Conservation (phyloP, 2,113 vertebrate species). For the Elgaria multicarinata region DNA sequence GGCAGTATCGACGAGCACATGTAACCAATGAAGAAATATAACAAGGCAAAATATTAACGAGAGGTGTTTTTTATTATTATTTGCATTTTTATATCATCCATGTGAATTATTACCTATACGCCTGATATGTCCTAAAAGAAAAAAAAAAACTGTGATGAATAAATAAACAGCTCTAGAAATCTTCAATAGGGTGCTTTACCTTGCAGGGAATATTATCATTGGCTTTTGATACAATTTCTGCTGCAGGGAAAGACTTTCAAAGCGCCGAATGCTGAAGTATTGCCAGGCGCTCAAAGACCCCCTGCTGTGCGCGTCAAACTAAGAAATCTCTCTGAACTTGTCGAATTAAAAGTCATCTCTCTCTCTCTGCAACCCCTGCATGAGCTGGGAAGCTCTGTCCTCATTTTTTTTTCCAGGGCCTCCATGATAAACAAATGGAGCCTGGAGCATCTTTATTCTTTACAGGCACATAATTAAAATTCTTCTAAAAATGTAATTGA, state of each 20-base stretch:
- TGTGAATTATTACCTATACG: constrained; percentile 82
- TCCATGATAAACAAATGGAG: constrained; percentile 87
- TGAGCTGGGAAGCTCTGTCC: constrained; percentile 88
- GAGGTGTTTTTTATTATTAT: constrained; percentile 56
- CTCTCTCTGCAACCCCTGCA: constrained; percentile 86
- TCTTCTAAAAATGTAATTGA: constrained; percentile 82
- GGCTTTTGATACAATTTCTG: constrained; percentile 94
- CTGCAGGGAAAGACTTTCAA: constrained; percentile 95
- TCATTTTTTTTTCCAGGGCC: constrained; percentile 79
- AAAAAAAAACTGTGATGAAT: constrained; percentile 88
- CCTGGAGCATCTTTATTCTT: constrained; percentile 84
- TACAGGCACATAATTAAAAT: constrained; percentile 85
- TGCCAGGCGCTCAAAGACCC: constrained; percentile 91
- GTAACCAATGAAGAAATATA: constrained; percentile 62
- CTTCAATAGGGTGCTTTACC: constrained; percentile 89
- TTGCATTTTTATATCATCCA: constrained; percentile 77
- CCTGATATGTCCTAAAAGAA: constrained; percentile 81
- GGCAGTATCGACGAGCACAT: constrained; percentile 71
- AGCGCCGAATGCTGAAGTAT: constrained; percentile 89
- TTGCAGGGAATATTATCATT: constrained; percentile 93
- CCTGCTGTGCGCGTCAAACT: constrained; percentile 91
- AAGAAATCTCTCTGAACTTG: constrained; percentile 96
- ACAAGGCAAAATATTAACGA: constrained; percentile 77
- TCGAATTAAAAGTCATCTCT: constrained; percentile 94
- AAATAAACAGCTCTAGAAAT: constrained; percentile 90